phyloP scores from a whole-genome alignment of 2,888 invertebrate species.

The Drosophila meridionalis region DNA sequence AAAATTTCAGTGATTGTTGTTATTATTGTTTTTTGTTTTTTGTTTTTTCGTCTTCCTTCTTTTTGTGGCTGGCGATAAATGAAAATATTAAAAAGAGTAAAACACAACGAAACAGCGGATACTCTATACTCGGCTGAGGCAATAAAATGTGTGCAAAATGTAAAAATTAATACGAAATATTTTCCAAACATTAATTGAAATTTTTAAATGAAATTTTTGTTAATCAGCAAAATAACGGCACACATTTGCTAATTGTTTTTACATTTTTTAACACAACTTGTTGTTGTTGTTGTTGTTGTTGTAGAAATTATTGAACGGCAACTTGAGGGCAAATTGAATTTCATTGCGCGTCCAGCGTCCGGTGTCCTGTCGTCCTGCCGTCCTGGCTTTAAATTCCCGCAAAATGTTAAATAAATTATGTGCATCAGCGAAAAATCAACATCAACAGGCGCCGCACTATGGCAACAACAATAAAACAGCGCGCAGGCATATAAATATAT shows the following conservation, averaged over 20 bases:
- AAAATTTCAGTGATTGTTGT: slow-evolving; percentile 37
- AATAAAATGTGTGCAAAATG: neutral
- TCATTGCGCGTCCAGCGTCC: neutral
- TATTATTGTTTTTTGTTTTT: slow-evolving; percentile 3
- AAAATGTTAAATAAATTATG: slow-evolving; percentile 74
- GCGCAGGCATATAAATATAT: slow-evolving; percentile 1
- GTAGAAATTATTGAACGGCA: slow-evolving; percentile 13
- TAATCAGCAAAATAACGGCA: neutral
- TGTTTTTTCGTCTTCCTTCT: neutral
- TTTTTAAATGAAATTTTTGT: neutral
- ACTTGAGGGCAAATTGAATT: slow-evolving; percentile 31
- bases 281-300: neutral
- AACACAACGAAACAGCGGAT: neutral
- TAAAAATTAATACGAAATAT: neutral
- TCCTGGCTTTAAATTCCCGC: slow-evolving; percentile 58
- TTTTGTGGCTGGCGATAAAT: slow-evolving; percentile 40
- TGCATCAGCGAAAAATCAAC: slow-evolving; percentile 45
- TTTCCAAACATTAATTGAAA: neutral
- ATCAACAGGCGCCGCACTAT: slow-evolving; percentile 26
- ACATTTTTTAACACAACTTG: neutral
- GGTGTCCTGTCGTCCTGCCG: neutral
- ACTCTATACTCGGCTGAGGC: slow-evolving; percentile 6
- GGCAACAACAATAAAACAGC: slow-evolving; percentile 30
- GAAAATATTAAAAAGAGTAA: slow-evolving; percentile 15
- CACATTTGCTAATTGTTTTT: slow-evolving; percentile 1